Conservation (phyloP, 2,113 vertebrate genomes). For the Alectura lathami region DNA sequence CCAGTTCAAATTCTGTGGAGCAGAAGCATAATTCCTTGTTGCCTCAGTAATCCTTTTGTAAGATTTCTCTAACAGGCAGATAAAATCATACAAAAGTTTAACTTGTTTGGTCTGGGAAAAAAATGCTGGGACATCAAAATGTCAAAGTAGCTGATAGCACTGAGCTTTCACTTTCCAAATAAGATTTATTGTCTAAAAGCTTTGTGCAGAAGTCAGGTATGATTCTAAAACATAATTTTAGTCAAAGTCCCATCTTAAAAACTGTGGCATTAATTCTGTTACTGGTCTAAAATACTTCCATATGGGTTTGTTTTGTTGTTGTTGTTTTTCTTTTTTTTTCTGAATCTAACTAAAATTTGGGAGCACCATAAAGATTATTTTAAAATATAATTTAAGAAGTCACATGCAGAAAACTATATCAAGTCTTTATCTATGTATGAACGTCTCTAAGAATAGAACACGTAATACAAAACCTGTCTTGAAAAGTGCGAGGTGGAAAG, state of each 20-base stretch:
- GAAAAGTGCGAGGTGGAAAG: background rate
- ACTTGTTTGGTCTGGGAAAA: background rate
- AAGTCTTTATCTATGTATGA: background rate
- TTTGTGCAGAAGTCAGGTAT: background rate
- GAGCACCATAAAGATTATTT: fast-evolving
- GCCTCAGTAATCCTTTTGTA: background rate
- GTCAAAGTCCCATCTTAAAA: background rate
- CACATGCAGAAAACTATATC: background rate
- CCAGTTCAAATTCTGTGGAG: background rate
- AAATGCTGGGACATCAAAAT: background rate
- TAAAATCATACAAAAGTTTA: background rate
- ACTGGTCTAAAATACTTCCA: background rate
- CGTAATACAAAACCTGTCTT: background rate
- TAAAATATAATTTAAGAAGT: background rate
- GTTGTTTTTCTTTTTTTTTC: background rate
- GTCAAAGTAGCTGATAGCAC: background rate
- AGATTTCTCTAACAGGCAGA: background rate
- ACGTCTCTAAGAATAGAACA: background rate
- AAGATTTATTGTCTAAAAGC: background rate
- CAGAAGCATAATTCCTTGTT: background rate
- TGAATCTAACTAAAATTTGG: background rate
- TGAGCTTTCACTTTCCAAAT: background rate
- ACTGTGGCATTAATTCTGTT: background rate
- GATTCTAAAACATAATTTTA: background rate
- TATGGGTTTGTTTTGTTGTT: background rate